Percentiles rank a stretch among this genome's conserved stretches.
phyloP scores from a whole-genome alignment of 1,140 invertebrate species.

The Calliphora vicina region DNA sequence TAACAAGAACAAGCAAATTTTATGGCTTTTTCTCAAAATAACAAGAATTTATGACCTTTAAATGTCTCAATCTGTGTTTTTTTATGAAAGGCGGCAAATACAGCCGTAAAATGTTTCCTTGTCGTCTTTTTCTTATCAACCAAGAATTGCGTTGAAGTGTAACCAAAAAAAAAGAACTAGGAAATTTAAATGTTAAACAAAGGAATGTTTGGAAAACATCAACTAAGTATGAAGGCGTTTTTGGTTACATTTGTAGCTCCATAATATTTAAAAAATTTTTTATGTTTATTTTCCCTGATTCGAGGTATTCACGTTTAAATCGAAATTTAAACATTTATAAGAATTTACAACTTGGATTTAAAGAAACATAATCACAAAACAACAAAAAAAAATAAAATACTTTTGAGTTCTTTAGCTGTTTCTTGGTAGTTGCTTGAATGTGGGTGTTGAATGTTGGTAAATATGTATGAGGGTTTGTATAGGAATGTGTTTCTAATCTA shows the following conservation, averaged over 20 bases:
- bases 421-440: too few relatives aligned
- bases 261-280: too few relatives aligned
- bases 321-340: too few relatives aligned
- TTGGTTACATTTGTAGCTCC: neutral
- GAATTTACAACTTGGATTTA: too few relatives aligned
- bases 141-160: neutral
- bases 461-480: too few relatives aligned
- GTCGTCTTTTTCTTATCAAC: neutral
- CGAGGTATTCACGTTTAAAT: too few relatives aligned
- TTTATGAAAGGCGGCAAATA: neutral
- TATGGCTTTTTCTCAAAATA: conserved; percentile 7
- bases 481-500: neutral
- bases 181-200: neutral
- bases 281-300: too few relatives aligned
- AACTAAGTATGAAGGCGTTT: neutral
- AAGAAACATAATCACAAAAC: too few relatives aligned
- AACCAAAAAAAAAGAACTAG: neutral
- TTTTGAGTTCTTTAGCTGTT: too few relatives aligned
- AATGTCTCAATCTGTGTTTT: neutral
- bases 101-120: neutral
- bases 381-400: too few relatives aligned
- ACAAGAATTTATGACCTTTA: conserved; percentile 38
- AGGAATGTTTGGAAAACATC: neutral
- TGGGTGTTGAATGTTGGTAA: too few relatives aligned
- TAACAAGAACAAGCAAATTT: neutral